Percentiles rank a stretch among this genome's conserved stretches.
These are phyloP conservation scores for Heterocephalus glaber DNA, from an alignment of 2,113 vertebrate genomes.

Conservation along the genomic window DNA sequence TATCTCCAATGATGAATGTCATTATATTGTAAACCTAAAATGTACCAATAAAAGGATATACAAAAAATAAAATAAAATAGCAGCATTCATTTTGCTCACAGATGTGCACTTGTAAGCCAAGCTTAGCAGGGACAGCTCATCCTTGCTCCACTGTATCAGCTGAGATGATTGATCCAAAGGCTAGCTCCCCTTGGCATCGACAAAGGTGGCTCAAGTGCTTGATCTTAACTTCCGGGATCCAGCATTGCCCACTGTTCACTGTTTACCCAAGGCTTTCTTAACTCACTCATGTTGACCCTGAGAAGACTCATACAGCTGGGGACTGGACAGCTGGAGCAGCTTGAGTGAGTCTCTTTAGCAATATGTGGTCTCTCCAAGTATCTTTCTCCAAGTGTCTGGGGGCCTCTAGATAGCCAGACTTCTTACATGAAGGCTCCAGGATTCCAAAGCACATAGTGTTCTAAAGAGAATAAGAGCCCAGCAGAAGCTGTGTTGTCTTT, in stretches of 20 bases:
- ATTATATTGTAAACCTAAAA: too few species aligned
- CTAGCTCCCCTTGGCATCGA: not conserved
- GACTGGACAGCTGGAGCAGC: not conserved
- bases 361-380: not conserved
- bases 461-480: not conserved
- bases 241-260: not conserved
- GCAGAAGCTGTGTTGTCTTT: not conserved
- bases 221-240: not conserved
- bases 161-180: not conserved
- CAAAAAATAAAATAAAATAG: too few species aligned
- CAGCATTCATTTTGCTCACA: constrained; percentile 43
- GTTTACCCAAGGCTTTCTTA: not conserved
- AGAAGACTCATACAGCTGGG: not conserved
- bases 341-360: not conserved
- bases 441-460: not conserved
- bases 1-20: too few species aligned
- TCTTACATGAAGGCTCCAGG: not conserved
- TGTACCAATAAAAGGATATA: too few species aligned
- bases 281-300: not conserved
- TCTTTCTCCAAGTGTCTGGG: not conserved
- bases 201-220: not conserved
- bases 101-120: not conserved
- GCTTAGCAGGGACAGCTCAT: not conserved
- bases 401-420: not conserved
- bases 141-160: not conserved